Evolutionary conservation across 2,797 vertebrate genomes (phyloP), one percentile per base, ranked within the genome.

Genomic region (Centroberyx gerrardi): DNA sequence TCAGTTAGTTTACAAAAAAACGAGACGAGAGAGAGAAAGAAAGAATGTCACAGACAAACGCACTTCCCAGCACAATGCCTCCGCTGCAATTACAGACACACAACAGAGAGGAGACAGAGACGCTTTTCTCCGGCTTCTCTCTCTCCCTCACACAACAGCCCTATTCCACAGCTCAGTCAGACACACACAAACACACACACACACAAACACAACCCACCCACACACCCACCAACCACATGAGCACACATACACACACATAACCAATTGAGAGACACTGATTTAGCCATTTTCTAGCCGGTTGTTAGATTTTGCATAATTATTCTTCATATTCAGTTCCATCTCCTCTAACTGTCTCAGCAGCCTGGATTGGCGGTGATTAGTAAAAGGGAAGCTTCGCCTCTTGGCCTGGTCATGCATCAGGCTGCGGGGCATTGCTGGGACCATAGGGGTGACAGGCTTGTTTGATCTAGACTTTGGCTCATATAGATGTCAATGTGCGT

Each of bases 1-100:
- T 92, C 89, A 81, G 85, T 82, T 61, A 87, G 87, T 80, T 90
- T 83, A 92, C 79, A 79, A 76, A 80, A 86, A 68, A 55, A 29
- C 33, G 29, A 53, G 29, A 52, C 36, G 84, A 89, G 55, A 78
- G 66, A 74, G 64, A 33, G 8, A 76, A 70, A 87, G 62, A 81
- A 87, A 81, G 76, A 87, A 81, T 81, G 87, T 88, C 74, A 78
- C 78, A 90, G 72, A 83, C 81, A 83, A 81, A 83, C 77, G 82
- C 71, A 85, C 68, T 88, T 93, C 82, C 67, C 71, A 72, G 87
- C 77, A 84, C 74, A 85, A 84, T 80, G 68, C 68, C 53, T 82
- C 73, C 59, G 76, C 68, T 78, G 60, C 86, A 86, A 90, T 90
- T 90, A 84, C 44, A 76, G 63, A 68, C 70, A 74, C 72, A 81